Evolutionary conservation across 2,888 invertebrate species (phyloP), one percentile per base, ranked within the genome.

Genomic region (Drepana falcataria): DNA sequence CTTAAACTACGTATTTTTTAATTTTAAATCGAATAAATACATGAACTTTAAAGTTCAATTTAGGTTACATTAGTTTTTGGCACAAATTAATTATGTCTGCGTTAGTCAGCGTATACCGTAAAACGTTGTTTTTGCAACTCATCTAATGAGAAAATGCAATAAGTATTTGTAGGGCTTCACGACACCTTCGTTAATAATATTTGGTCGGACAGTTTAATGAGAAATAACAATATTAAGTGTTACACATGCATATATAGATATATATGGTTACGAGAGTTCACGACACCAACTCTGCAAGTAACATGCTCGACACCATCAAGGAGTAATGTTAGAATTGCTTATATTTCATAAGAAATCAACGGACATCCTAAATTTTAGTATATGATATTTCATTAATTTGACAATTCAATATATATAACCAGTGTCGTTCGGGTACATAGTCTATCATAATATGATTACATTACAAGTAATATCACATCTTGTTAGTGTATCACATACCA

Each of bases 401-500:
- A 70, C 56, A 59, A 71, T 71, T 69, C 60, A 77, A 73, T 68
- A 72, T 66, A 68, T 55, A 9, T 44, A 44, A 44, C 1, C 44
- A 44, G 49, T 57, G 57, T 58, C 49, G 48, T 57, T 70, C 64
- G 65, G 61, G 59, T 66, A 60, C 54, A 61, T 56, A 60, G 67
- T 64, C 59, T 59, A 60, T 61, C 61, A 59, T 58, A 59, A 58
- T 60, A 73, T 60, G 63, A 56, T 64, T 51, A 65, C 53, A 55
- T 51, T 6, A 6, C 2, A 40, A 34, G 4, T 33, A n/a, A 33
- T 0, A 51, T 1, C 40, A 44, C 64, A 71, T 59, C 56, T 53
- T 69, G 83, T 87, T 85, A 86, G 84, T 84, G 75, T 77, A 76
- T 75, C 2, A 76, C 73, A 74, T 64, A 71, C 69, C 75, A 78